Conservation (phyloP, 2,113 vertebrate genomes). For the Oncorhynchus masou region DNA sequence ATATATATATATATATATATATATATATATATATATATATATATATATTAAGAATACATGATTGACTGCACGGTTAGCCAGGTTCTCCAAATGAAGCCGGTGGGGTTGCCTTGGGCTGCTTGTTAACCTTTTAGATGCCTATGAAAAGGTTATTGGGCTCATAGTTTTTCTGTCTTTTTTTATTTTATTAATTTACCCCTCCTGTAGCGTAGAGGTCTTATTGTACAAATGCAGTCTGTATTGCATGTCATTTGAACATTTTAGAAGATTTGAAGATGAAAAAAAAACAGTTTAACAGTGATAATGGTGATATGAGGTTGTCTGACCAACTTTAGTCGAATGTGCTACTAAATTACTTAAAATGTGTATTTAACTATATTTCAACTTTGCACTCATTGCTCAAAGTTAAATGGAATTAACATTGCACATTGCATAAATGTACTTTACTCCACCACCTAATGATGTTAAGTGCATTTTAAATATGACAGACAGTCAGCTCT, state of each 20-base stretch:
- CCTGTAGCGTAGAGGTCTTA: neutral
- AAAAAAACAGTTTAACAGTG: too few relatives aligned
- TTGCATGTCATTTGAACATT: neutral
- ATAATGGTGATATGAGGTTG: too few relatives aligned
- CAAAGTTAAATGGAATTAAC: neutral
- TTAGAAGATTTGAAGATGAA: too few relatives aligned
- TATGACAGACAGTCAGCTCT: neutral
- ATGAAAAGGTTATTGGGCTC: constrained; percentile 64
- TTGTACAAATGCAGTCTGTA: neutral
- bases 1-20: too few relatives aligned
- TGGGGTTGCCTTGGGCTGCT: constrained; percentile 47
- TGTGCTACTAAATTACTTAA: too few relatives aligned
- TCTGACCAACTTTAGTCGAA: too few relatives aligned
- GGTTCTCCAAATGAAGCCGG: constrained; percentile 39
- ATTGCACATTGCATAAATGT: neutral
- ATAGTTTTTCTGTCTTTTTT: constrained; percentile 28
- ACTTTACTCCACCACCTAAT: neutral
- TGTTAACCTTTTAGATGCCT: constrained; percentile 68
- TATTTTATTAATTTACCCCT: neutral
- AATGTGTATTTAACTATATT: too few relatives aligned
- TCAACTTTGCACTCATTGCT: too few relatives aligned
- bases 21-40: too few relatives aligned
- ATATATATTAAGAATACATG: neutral
- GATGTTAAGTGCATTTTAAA: constrained; percentile 7
- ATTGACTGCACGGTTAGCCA: constrained; percentile 17